Percentiles rank a stretch among this genome's conserved stretches.
Evolutionary conservation across 2,113 vertebrate genomes (phyloP).

Genomic region (Manacus vitellinus): DNA sequence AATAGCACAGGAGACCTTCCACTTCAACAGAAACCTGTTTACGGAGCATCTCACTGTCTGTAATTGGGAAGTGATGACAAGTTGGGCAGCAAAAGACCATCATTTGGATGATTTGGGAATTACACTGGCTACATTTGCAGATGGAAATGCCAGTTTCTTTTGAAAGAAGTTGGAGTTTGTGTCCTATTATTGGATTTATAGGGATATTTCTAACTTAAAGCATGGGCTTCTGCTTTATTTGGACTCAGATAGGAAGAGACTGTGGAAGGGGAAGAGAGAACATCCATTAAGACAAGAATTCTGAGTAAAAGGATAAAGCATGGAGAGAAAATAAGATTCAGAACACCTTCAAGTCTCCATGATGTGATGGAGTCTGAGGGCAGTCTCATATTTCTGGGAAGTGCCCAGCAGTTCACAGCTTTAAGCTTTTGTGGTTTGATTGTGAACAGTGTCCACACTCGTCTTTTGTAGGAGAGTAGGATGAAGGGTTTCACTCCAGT

Average conservation of each 20-base stretch:
- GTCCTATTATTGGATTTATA: not conserved
- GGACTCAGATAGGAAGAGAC: not conserved
- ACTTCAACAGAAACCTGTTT: conserved; percentile 9
- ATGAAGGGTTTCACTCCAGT: not conserved
- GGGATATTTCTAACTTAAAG: not conserved
- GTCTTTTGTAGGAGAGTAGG: not conserved
- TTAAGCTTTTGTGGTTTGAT: not conserved
- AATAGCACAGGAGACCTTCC: not conserved
- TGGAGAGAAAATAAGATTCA: not conserved
- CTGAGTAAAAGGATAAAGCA: not conserved
- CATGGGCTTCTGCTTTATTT: not conserved
- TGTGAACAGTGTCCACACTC: not conserved
- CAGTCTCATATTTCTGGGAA: not conserved
- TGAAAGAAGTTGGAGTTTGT: not conserved
- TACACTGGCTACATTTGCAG: not conserved
- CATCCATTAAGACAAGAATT: not conserved
- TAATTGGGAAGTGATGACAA: conserved; percentile 26
- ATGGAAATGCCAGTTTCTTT: not conserved
- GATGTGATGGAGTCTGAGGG: not conserved
- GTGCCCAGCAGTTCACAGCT: not conserved
- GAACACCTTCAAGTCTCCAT: not conserved
- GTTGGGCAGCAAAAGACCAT: not conserved
- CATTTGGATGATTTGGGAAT: not conserved
- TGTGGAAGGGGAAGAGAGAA: not conserved
- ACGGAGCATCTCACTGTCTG: not conserved